Conservation (phyloP, 2,113 vertebrate species). For the Oxyura jamaicensis region DNA sequence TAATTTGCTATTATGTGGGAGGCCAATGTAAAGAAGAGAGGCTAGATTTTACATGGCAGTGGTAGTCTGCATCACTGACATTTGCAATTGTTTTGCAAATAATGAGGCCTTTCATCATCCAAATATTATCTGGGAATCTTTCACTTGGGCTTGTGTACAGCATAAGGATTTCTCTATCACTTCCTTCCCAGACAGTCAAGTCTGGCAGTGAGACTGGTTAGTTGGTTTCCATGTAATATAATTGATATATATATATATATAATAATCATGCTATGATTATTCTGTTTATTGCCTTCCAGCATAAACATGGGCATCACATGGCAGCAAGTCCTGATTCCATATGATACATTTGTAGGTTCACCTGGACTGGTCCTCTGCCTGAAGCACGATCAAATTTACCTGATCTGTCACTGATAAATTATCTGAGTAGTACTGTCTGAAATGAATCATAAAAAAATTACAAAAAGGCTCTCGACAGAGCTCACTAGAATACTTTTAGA, state of each 20-base stretch:
- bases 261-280: neutral
- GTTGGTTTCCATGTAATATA: neutral
- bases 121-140: neutral
- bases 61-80: neutral
- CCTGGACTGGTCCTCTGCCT: neutral
- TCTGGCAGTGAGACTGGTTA: neutral
- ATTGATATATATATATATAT: neutral
- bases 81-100: neutral
- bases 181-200: neutral
- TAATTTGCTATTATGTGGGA: neutral
- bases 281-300: conserved; percentile 20
- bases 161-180: neutral
- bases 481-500: neutral
- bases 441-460: neutral
- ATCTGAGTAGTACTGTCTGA: neutral
- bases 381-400: neutral
- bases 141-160: neutral
- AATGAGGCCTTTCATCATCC: neutral
- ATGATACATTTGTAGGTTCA: neutral
- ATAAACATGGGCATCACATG: neutral
- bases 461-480: neutral
- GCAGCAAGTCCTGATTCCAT: neutral
- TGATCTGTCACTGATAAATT: neutral
- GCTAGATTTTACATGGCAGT: neutral
- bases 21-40: neutral